Evolutionary conservation across 2,888 invertebrate species (phyloP).

Genomic region (Sphaeridia pumilis): DNA sequence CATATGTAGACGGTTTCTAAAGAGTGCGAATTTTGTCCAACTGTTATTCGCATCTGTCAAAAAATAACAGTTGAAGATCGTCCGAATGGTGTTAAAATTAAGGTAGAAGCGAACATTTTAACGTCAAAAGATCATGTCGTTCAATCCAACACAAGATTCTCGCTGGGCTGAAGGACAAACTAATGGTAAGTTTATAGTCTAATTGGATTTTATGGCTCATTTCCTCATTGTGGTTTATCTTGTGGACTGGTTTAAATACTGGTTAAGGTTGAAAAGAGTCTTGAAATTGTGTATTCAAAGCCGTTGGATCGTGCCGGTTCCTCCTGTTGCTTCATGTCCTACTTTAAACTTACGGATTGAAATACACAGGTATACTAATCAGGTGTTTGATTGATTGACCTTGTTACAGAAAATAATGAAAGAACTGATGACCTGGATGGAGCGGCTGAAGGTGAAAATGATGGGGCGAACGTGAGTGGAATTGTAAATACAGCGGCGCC

Average conservation of each 20-base stretch:
- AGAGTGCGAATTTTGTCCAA: not conserved
- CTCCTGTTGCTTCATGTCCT: too few relatives aligned
- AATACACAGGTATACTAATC: too few relatives aligned
- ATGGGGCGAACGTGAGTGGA: slow-evolving; percentile 3
- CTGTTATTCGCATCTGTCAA: not conserved
- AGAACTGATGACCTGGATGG: slow-evolving; percentile 17
- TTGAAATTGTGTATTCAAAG: not conserved
- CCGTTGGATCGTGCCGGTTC: not conserved
- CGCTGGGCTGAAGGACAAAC: slow-evolving; percentile 14
- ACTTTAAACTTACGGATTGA: too few relatives aligned
- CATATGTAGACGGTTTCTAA: slow-evolving; percentile 8
- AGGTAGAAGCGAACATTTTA: not conserved
- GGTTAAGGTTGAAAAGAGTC: not conserved
- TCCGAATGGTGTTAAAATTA: not conserved
- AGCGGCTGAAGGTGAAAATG: slow-evolving; percentile 16
- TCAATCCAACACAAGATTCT: slow-evolving; percentile 7
- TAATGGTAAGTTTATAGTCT: slow-evolving; percentile 8
- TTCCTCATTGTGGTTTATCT: too few relatives aligned
- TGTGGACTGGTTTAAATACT: not conserved
- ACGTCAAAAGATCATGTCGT: slow-evolving; percentile 8
- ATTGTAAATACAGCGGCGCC: slow-evolving; percentile 8
- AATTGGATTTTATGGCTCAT: not conserved
- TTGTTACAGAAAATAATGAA: slow-evolving; percentile 8
- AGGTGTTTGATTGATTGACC: too few relatives aligned
- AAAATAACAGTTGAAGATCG: not conserved